Conservation (phyloP, 2,797 vertebrate genomes). For the Notolepis coatsorum region DNA sequence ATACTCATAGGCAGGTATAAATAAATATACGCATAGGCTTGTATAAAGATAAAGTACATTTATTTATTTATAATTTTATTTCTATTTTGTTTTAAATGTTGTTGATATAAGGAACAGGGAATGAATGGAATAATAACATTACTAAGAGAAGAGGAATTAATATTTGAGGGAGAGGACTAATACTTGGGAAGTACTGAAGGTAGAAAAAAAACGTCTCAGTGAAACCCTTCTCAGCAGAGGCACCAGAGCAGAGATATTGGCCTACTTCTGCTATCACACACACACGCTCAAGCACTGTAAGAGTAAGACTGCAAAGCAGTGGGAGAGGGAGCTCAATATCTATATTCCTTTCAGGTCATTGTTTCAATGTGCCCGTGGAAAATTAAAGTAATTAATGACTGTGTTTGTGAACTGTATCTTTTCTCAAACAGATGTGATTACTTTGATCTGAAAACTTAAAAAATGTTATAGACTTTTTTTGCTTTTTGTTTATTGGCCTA, state of each 20-base stretch:
- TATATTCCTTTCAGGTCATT: conserved; percentile 40
- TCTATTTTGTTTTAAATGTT: too few species aligned
- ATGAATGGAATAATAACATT: too few species aligned
- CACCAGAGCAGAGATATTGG: conserved; percentile 71
- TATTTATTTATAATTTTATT: too few species aligned
- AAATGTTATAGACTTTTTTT: neutral
- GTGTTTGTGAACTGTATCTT: conserved; percentile 4
- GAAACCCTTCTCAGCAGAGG: conserved; percentile 45
- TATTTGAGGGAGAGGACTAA: conserved; percentile 11
- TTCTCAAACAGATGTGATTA: conserved; percentile 7
- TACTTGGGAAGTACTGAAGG: conserved; percentile 37
- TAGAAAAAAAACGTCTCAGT: conserved; percentile 50
- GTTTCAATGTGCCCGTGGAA: conserved; percentile 8
- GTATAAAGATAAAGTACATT: too few species aligned
- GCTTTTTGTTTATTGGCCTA: neutral
- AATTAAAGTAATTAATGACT: conserved; percentile 8
- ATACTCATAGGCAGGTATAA: too few species aligned
- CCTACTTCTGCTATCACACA: conserved; percentile 57
- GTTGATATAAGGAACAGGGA: too few species aligned
- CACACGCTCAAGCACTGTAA: conserved; percentile 21
- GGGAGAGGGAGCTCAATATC: conserved; percentile 8
- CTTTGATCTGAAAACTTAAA: conserved; percentile 14
- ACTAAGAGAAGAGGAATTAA: too few species aligned
- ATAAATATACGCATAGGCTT: too few species aligned
- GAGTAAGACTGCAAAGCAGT: conserved; percentile 29